These are phyloP conservation scores for Drosophila littoralis DNA, from an alignment of 1,140 invertebrate genomes.

Conservation along the genomic window DNA sequence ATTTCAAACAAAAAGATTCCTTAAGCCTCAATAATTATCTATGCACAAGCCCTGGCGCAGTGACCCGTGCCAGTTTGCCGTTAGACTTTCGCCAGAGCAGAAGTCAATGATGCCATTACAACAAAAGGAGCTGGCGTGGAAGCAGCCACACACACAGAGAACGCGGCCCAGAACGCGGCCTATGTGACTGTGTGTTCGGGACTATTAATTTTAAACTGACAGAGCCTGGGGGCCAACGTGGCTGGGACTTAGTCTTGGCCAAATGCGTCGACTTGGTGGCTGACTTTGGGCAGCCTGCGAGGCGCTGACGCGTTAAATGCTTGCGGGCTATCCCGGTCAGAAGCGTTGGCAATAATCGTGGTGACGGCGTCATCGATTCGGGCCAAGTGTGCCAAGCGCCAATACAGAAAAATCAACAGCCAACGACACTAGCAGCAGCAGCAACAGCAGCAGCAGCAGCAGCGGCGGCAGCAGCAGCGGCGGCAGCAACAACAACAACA, in stretches of 20 bases:
- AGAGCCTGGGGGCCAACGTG: slow-evolving; percentile 71
- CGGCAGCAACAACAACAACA: slow-evolving; percentile 43
- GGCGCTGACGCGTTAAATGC: slow-evolving; percentile 81
- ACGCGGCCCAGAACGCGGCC: slow-evolving; percentile 38
- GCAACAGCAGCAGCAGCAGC: slow-evolving; percentile 26
- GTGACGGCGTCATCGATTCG: slow-evolving; percentile 41
- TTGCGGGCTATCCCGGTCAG: slow-evolving; percentile 72
- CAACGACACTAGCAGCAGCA: slow-evolving; percentile 31
- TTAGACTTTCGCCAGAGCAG: slow-evolving; percentile 42
- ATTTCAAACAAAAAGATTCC: neutral
- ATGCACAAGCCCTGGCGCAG: neutral
- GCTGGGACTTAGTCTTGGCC: slow-evolving; percentile 44
- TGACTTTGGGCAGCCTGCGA: slow-evolving; percentile 67
- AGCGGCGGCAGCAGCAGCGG: slow-evolving; percentile 1
- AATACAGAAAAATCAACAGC: slow-evolving; percentile 76
- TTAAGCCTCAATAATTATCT: slow-evolving; percentile 7
- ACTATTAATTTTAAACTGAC: slow-evolving; percentile 81
- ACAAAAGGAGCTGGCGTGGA: slow-evolving; percentile 38
- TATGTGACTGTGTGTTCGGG: slow-evolving; percentile 36
- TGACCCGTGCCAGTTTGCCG: slow-evolving; percentile 16
- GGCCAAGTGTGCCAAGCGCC: slow-evolving; percentile 74
- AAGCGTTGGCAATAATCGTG: slow-evolving; percentile 40
- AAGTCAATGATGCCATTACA: slow-evolving; percentile 79
- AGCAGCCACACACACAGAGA: slow-evolving; percentile 47
- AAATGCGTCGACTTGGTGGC: slow-evolving; percentile 44